A percentile compares a stretch with the other conserved stretches of the same genome.
Evolutionary conservation across 2,113 vertebrate genomes (phyloP).

Genomic region (Phalacrocorax carbo): DNA sequence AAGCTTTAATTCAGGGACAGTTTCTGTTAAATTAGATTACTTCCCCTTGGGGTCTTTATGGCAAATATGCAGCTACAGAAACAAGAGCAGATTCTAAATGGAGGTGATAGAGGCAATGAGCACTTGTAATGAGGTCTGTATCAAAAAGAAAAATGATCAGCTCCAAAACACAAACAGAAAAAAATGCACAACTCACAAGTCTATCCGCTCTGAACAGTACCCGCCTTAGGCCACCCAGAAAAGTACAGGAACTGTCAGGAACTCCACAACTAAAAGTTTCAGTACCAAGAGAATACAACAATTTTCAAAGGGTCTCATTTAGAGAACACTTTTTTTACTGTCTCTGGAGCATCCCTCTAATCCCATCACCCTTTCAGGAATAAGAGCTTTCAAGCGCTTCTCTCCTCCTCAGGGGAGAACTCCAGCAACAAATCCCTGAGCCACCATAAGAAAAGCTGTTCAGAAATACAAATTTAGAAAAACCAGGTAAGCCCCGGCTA

Average conservation of each 20-base stretch:
- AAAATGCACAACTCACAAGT: background rate
- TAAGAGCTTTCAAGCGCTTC: background rate
- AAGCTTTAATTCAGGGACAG: background rate
- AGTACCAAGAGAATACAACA: background rate
- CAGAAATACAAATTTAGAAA: background rate
- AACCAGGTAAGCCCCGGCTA: background rate
- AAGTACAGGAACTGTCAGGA: background rate
- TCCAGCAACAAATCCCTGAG: background rate
- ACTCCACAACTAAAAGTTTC: background rate
- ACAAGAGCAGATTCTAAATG: background rate
- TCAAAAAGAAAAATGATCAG: background rate
- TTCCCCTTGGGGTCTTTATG: background rate
- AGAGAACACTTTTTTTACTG: background rate
- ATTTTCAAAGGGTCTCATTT: background rate
- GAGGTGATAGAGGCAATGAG: background rate
- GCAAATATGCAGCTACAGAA: background rate
- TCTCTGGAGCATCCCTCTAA: background rate
- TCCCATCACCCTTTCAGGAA: background rate
- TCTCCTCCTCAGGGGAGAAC: background rate
- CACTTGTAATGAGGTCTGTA: background rate
- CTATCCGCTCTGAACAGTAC: background rate
- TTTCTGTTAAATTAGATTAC: background rate
- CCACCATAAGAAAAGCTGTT: background rate
- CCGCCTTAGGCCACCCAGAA: background rate
- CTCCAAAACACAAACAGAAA: background rate